Percentiles rank a stretch among this genome's conserved stretches.
These are phyloP conservation scores for Myotis planiceps DNA, from an alignment of 2,797 vertebrate species.

Conservation along the genomic window DNA sequence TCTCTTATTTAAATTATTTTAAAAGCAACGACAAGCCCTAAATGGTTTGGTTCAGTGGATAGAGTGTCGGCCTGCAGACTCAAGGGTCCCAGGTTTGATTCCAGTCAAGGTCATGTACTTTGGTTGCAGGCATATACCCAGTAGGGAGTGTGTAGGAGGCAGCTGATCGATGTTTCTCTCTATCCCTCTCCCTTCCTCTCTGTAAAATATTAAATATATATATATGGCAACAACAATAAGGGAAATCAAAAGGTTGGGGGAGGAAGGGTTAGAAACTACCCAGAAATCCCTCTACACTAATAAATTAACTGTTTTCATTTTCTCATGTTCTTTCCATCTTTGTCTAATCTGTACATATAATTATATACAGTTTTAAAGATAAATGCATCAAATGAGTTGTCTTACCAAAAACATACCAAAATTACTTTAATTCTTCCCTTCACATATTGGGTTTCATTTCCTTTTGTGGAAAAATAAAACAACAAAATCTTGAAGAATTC, in stretches of 20 bases:
- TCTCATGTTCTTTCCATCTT: neutral
- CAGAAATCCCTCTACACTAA: neutral
- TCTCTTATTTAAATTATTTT: slow-evolving; percentile 28
- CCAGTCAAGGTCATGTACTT: too few relatives aligned
- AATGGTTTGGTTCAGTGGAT: too few relatives aligned
- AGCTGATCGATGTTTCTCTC: too few relatives aligned
- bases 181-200: too few relatives aligned
- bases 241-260: neutral
- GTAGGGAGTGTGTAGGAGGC: too few relatives aligned
- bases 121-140: too few relatives aligned
- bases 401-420: slow-evolving; percentile 39
- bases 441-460: slow-evolving; percentile 45
- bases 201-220: too few relatives aligned
- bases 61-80: too few relatives aligned
- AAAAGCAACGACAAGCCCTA: neutral
- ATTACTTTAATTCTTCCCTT: slow-evolving; percentile 50
- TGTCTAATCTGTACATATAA: slow-evolving; percentile 21
- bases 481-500: slow-evolving; percentile 43
- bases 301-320: neutral
- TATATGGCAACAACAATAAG: neutral
- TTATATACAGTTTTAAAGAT: slow-evolving; percentile 49
- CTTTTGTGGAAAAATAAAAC: slow-evolving; percentile 49
- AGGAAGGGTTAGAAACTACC: neutral
- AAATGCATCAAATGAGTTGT: slow-evolving; percentile 30
- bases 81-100: too few relatives aligned